A percentile compares a stretch with the other conserved stretches of the same genome.
Conservation (phyloP, 2,113 vertebrate genomes). For the Craseonycteris thonglongyai region DNA sequence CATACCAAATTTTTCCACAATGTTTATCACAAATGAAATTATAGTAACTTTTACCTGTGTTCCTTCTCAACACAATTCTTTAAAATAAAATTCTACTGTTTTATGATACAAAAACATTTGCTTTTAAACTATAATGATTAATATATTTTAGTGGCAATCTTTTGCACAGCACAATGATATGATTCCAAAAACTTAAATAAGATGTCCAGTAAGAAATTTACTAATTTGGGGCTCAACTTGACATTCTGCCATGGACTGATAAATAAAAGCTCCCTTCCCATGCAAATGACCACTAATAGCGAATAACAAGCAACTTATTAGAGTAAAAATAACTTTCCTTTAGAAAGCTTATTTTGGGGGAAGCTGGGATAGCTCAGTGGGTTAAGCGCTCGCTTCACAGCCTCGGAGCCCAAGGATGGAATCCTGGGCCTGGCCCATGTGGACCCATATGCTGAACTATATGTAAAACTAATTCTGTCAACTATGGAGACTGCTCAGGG, state of each 20-base stretch:
- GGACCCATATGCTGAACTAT: no score
- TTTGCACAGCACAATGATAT: not conserved
- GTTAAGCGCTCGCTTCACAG: no score
- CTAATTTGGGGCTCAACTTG: not conserved
- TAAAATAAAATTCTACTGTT: not conserved
- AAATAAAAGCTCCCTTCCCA: conserved; percentile 1
- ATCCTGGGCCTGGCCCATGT: no score
- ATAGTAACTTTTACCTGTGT: not conserved
- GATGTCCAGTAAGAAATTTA: not conserved
- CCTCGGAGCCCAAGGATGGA: no score
- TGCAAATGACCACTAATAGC: not conserved
- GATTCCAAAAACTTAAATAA: not conserved
- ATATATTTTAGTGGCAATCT: conserved; percentile 7
- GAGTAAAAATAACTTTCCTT: not conserved
- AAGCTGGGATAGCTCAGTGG: no score
- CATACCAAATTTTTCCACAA: not conserved
- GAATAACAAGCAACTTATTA: not conserved
- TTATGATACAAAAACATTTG: not conserved
- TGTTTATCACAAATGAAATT: not conserved
- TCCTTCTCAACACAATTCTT: not conserved
- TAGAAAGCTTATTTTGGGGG: conserved; percentile 6
- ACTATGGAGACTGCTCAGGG: no score
- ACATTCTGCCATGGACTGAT: not conserved
- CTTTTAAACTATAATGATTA: not conserved
- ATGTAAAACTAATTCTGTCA: no score